Percentiles rank a stretch among this genome's conserved stretches.
Evolutionary conservation across 2,888 invertebrate genomes (phyloP).

Genomic region (Mythimna ferrago): DNA sequence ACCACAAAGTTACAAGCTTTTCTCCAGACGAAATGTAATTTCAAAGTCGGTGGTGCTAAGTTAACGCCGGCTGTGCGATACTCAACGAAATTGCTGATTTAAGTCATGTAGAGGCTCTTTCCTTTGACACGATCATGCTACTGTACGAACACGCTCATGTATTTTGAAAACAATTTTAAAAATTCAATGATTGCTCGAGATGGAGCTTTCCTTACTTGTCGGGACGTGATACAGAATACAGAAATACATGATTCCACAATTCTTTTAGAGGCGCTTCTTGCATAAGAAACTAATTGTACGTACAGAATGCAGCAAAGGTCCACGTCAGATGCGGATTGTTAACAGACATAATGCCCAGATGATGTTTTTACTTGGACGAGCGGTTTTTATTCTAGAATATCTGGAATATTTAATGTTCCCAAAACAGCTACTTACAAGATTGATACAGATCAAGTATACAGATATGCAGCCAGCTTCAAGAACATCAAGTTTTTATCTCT

Average conservation of each 20-base stretch:
- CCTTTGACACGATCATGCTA: conserved; percentile 66
- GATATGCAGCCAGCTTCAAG: conserved; percentile 10
- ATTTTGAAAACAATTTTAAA: conserved; percentile 50
- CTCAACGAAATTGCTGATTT: conserved; percentile 80
- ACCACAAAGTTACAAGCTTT: conserved; percentile 76
- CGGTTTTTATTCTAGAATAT: conserved; percentile 66
- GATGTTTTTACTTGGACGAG: conserved; percentile 67
- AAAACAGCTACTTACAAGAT: conserved; percentile 56
- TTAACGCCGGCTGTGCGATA: conserved; percentile 75
- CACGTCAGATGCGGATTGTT: conserved; percentile 73
- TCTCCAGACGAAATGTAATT: conserved; percentile 74
- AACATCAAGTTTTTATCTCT: conserved; percentile 17
- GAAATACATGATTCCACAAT: conserved; percentile 66
- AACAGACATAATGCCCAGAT: conserved; percentile 74
- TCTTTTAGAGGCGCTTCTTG: conserved; percentile 24
- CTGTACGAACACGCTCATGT: conserved; percentile 58
- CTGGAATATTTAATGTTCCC: conserved; percentile 58
- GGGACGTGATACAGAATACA: conserved; percentile 54
- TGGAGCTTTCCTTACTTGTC: conserved; percentile 27
- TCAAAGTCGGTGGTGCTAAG: conserved; percentile 77
- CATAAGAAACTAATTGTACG: conserved; percentile 78
- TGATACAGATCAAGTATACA: conserved; percentile 52
- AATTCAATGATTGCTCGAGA: conserved; percentile 33
- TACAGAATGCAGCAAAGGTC: conserved; percentile 73
- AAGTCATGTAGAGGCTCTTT: conserved; percentile 68